Conservation (phyloP, 2,797 vertebrate species). For the Phyllotis vaccarum region DNA sequence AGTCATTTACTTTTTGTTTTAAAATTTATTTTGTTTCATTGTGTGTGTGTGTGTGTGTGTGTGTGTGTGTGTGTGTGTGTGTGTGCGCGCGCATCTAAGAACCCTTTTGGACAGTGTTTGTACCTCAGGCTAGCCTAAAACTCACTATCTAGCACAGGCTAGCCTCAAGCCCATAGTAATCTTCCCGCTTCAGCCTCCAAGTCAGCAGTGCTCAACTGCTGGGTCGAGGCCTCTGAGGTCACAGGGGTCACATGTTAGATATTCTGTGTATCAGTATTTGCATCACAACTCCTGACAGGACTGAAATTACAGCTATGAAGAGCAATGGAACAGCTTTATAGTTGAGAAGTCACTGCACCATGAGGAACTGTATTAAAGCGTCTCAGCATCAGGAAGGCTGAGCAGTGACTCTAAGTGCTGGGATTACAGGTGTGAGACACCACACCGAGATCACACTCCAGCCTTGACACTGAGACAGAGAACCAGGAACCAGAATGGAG, state of each 20-base stretch:
- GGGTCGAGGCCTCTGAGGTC: background rate
- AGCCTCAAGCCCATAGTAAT: too few species aligned
- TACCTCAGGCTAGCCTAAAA: background rate
- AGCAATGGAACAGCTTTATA: background rate
- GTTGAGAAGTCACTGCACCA: background rate
- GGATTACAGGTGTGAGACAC: background rate
- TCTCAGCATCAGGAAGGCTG: background rate
- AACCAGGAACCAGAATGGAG: background rate
- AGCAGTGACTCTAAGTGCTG: background rate
- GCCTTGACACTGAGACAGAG: background rate
- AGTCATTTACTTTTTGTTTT: background rate
- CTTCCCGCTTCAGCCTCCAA: background rate
- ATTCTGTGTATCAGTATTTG: background rate
- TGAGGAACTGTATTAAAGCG: background rate
- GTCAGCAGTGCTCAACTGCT: background rate
- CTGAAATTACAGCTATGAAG: background rate
- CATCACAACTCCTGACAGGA: background rate
- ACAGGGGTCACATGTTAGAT: background rate
- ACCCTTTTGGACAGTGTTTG: too few species aligned
- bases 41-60: background rate
- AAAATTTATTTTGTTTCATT: background rate
- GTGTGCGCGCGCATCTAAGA: too few species aligned
- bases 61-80: background rate
- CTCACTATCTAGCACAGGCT: too few species aligned
- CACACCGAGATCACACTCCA: background rate